These are phyloP conservation scores for Trissolcus japonicus DNA, from an alignment of 2,888 invertebrate genomes.

Conservation along the genomic window DNA sequence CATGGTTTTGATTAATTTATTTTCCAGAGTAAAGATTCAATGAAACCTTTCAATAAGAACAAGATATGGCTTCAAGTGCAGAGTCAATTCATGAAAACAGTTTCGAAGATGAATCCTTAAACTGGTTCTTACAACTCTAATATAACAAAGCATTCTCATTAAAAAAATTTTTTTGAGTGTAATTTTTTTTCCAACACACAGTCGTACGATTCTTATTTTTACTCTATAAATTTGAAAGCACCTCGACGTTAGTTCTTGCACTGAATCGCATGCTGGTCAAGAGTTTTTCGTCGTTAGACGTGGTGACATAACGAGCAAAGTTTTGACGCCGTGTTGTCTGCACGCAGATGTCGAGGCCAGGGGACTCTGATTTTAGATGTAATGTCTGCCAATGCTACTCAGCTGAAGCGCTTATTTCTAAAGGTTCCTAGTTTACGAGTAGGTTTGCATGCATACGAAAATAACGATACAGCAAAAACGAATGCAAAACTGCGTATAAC, in stretches of 20 bases:
- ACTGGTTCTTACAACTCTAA: conserved; percentile 6
- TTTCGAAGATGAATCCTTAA: conserved; percentile 14
- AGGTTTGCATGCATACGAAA: conserved; percentile 28
- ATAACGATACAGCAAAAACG: conserved; percentile 11
- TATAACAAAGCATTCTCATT: background rate
- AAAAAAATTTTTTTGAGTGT: too few species aligned
- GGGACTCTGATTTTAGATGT: conserved; percentile 66
- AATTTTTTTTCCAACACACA: too few species aligned
- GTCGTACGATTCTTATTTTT: too few species aligned
- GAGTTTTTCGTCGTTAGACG: conserved; percentile 52
- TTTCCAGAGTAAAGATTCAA: conserved; percentile 27
- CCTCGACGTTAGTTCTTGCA: too few species aligned
- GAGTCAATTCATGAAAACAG: conserved; percentile 23
- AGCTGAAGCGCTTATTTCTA: conserved; percentile 55
- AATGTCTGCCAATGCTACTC: conserved; percentile 63
- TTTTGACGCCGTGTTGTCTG: conserved; percentile 72
- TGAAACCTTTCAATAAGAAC: conserved; percentile 38
- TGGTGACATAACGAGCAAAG: conserved; percentile 69
- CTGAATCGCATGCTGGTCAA: too few species aligned
- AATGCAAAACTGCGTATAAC: too few species aligned
- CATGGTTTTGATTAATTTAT: conserved; percentile 40
- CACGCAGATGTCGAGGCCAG: conserved; percentile 66
- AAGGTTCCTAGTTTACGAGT: conserved; percentile 41
- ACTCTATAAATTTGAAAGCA: too few species aligned
- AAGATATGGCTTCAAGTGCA: conserved; percentile 29